Conservation (phyloP, 2,888 invertebrate genomes). For the Unio pictorum region DNA sequence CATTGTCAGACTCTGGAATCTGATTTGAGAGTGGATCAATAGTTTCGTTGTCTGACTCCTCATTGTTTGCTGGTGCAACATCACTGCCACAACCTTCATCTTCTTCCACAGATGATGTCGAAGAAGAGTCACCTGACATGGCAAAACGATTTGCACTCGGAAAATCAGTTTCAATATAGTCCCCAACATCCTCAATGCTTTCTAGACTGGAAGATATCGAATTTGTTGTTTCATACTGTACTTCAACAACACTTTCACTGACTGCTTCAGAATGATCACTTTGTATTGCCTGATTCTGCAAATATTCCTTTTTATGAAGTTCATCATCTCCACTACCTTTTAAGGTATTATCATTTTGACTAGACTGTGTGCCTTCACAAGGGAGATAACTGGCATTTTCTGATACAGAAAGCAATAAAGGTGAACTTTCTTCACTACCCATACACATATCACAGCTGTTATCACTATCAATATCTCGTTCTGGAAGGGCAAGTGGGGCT, state of each 20-base stretch:
- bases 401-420: too few relatives aligned
- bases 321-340: constrained; percentile 5
- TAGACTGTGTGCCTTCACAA: too few relatives aligned
- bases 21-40: constrained; percentile 19
- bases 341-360: constrained; percentile 1
- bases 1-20: constrained; percentile 14
- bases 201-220: constrained; percentile 22
- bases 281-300: background rate
- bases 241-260: constrained; percentile 3
- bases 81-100: constrained; percentile 48
- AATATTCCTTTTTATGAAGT: too few relatives aligned
- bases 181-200: constrained; percentile 62
- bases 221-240: constrained; percentile 6
- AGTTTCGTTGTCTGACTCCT: constrained; percentile 36
- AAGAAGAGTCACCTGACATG: constrained; percentile 51
- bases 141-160: constrained; percentile 50
- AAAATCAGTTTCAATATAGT: constrained; percentile 67
- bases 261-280: constrained; percentile 7
- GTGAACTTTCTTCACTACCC: too few relatives aligned
- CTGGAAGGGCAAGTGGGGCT: constrained; percentile 42
- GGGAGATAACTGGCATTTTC: too few relatives aligned
- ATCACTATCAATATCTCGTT: constrained; percentile 34
- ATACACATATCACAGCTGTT: too few relatives aligned
- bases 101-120: constrained; percentile 44
- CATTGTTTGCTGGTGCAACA: constrained; percentile 23